A percentile compares a stretch with the other conserved stretches of the same genome.
phyloP scores from a whole-genome alignment of 2,888 invertebrate genomes.

The Agrilus cyanescens region DNA sequence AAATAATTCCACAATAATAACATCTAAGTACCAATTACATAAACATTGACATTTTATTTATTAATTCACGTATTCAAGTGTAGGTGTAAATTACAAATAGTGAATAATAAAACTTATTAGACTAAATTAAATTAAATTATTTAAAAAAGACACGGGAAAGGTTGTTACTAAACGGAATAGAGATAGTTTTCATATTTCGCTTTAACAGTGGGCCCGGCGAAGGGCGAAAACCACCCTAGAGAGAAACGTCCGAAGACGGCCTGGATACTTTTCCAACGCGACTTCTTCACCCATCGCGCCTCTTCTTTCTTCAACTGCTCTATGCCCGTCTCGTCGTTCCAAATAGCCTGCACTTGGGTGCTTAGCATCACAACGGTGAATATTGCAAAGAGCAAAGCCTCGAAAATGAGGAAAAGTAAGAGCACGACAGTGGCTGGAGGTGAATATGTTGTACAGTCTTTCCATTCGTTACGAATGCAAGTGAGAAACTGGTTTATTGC shows the following conservation, averaged over 20 bases:
- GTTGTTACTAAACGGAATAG: conserved; percentile 62
- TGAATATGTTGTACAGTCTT: conserved; percentile 83
- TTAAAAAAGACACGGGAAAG: conserved; percentile 16
- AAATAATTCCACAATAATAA: too few relatives aligned
- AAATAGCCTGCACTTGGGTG: conserved; percentile 84
- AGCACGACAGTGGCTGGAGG: conserved; percentile 94
- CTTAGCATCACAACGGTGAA: conserved; percentile 97
- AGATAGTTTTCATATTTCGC: conserved; percentile 69
- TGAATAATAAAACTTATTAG: neutral
- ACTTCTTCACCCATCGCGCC: conserved; percentile 83
- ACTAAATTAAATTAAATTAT: conserved; percentile 12
- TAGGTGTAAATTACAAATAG: too few relatives aligned
- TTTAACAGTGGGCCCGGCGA: conserved; percentile 68
- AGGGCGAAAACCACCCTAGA: conserved; percentile 89
- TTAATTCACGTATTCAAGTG: too few relatives aligned
- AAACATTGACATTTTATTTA: too few relatives aligned
- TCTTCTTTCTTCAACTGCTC: conserved; percentile 95
- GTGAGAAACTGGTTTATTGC: conserved; percentile 87
- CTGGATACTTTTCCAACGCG: conserved; percentile 89
- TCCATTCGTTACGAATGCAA: conserved; percentile 90
- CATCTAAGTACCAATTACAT: too few relatives aligned
- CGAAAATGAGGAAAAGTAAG: conserved; percentile 81
- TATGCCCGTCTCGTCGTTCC: conserved; percentile 98
- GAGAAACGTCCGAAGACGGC: conserved; percentile 96
- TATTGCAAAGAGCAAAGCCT: conserved; percentile 91